Percentiles rank a stretch among this genome's conserved stretches.
These are phyloP conservation scores for Pegoplata infirma DNA, from an alignment of 2,888 invertebrate genomes.

Conservation along the genomic window DNA sequence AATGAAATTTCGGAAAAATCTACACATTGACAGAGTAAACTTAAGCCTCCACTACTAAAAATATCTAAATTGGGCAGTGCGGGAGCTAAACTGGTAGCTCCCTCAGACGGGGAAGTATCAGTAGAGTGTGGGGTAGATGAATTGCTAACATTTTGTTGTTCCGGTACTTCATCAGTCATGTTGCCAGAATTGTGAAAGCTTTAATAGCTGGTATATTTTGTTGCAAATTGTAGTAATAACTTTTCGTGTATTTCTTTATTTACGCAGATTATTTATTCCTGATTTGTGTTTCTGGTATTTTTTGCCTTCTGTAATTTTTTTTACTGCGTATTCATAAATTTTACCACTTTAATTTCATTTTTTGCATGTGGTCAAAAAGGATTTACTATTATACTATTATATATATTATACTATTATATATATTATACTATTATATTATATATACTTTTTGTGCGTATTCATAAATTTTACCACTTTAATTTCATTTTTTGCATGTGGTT, in stretches of 20 bases:
- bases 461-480: neutral
- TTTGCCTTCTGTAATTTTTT: too few species aligned
- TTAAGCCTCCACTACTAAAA: conserved; percentile 40
- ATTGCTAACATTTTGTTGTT: conserved; percentile 19
- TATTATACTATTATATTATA: too few species aligned
- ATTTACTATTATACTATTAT: too few species aligned
- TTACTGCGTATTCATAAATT: conserved; percentile 46
- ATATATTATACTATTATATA: too few species aligned
- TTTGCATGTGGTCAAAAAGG: too few species aligned
- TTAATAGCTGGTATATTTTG: too few species aligned
- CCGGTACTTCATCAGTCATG: conserved; percentile 50
- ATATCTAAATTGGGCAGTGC: conserved; percentile 22
- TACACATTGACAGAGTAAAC: conserved; percentile 58
- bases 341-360: neutral
- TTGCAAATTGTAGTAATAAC: too few species aligned
- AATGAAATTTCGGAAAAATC: conserved; percentile 64
- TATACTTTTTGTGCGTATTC: conserved; percentile 50
- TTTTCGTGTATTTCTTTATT: neutral
- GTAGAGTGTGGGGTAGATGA: neutral
- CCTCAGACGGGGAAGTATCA: neutral
- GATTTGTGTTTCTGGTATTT: neutral
- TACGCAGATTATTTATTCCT: conserved; percentile 1
- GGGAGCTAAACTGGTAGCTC: conserved; percentile 35
- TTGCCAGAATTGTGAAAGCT: neutral
- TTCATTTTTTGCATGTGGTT: neutral